Percentiles rank a stretch among this genome's conserved stretches.
These are phyloP conservation scores for Dysidea cf. avara DNA, from an alignment of 37 sponge, comb jelly and placozoan species.

Conservation along the genomic window DNA sequence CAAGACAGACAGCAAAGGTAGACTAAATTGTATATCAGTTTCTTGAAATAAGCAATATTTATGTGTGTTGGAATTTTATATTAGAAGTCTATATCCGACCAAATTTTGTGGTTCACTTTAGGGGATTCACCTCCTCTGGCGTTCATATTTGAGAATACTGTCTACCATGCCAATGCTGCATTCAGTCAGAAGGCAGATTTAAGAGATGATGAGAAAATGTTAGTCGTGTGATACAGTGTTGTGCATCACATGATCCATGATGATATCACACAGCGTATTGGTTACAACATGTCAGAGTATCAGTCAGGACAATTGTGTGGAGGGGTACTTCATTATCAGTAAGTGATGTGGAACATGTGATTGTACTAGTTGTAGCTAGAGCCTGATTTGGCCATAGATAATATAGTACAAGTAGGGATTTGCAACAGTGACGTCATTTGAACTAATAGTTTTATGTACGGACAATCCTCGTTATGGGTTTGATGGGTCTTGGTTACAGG, in stretches of 20 bases:
- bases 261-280: too few relatives aligned
- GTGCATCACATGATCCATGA: not conserved
- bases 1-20: not conserved
- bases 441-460: too few relatives aligned
- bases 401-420: too few relatives aligned
- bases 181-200: slow-evolving; percentile 35
- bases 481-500: too few relatives aligned
- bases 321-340: slow-evolving; percentile 65
- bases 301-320: slow-evolving; percentile 71
- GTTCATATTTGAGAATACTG: slow-evolving; percentile 68
- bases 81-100: too few relatives aligned
- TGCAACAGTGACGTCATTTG: too few relatives aligned
- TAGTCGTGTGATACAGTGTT: slow-evolving; percentile 10
- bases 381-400: too few relatives aligned
- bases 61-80: too few relatives aligned
- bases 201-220: slow-evolving; percentile 35
- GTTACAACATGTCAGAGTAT: slow-evolving; percentile 33
- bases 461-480: too few relatives aligned
- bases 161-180: slow-evolving; percentile 36
- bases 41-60: not conserved
- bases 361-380: too few relatives aligned
- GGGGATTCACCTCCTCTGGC: slow-evolving; percentile 65
- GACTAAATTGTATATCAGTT: not conserved
- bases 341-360: too few relatives aligned
- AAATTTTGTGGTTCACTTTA: too few relatives aligned